Evolutionary conservation across 1,140 invertebrate species (phyloP), one percentile per base, ranked within the genome.

Genomic region (Saxidomus purpurata): DNA sequence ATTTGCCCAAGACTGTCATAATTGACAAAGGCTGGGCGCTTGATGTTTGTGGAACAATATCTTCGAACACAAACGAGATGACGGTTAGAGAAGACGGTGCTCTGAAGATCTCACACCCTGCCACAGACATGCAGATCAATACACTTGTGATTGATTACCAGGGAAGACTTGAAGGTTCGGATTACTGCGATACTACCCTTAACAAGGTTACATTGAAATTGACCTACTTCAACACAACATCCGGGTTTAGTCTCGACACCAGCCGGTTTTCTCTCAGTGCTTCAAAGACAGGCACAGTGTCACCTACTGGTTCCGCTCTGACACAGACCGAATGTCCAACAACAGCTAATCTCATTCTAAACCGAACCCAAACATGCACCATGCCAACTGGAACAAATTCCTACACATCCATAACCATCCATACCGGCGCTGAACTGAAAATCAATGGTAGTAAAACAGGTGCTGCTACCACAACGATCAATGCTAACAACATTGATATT

Each of bases 41-140:
- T 22, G 90, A 93, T 61, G 55, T 93, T 31, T 93, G 93, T 89
- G 93, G 93, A 28, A 89, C 76, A 19, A 55, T 94, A 61, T 87
- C 90, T 25, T 34, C 76, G 3, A 91, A 80, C 25, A 92, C 91
- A 1, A 76, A 87, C 28, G 61, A 91, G 52, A 59, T 94, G 22
- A 86, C 52, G 25, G 80, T 92, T 9, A 82, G 90, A 85, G 87
- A 90, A 25, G 38, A 84, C 59, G 93, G 92, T 31, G 36, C 25
- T 9, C 52, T 93, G 15, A 89, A 86, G 79, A 83, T 87, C 36
- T 89, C 91, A 25, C 89, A 89, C 49, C 92, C 93, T 25, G 93
- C 91, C 17, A 22, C 88, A 25, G 61, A 90, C 76, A 25, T 94
- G 0, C 76, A 85, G 0, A 85, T 92, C 0, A 38, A 85, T 55